Evolutionary conservation across 92 coral and sea anemone genomes (phyloP).

Genomic region (Epizoanthus fatuus): DNA sequence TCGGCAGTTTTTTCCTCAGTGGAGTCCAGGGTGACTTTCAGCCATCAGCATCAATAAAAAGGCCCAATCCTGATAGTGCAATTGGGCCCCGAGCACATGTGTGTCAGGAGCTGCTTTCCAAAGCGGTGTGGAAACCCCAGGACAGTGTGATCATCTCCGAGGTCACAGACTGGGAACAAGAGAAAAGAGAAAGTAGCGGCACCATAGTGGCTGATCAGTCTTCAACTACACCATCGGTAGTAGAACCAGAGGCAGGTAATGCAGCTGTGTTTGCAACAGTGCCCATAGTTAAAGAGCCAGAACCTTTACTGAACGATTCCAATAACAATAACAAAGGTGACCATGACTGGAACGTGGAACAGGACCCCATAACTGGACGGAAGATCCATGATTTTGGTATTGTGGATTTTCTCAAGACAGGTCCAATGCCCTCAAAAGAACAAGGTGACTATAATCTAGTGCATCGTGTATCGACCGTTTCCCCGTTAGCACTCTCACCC

Average conservation of each 20-base stretch:
- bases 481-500: slow-evolving; percentile 82
- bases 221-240: slow-evolving; percentile 61
- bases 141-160: slow-evolving; percentile 71
- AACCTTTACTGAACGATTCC: slow-evolving; percentile 2
- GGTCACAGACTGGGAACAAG: slow-evolving; percentile 28
- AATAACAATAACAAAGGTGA: background rate
- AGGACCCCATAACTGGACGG: background rate
- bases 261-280: slow-evolving; percentile 6
- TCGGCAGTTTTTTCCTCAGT: slow-evolving; percentile 88
- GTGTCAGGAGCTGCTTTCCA: slow-evolving; percentile 63
- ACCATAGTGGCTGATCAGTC: background rate
- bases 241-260: slow-evolving; percentile 59
- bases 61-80: background rate
- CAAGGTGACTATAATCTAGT: slow-evolving; percentile 70
- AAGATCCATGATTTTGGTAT: slow-evolving; percentile 88
- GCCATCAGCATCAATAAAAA: slow-evolving; percentile 3
- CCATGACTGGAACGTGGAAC: background rate
- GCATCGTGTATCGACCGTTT: slow-evolving; percentile 90
- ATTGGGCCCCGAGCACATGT: slow-evolving; percentile 45
- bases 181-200: background rate
- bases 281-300: slow-evolving; percentile 18
- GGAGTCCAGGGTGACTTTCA: slow-evolving; percentile 74
- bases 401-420: slow-evolving; percentile 78
- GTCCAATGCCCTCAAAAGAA: slow-evolving; percentile 71
- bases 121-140: slow-evolving; percentile 88